Evolutionary conservation across 2,113 vertebrate species (phyloP).

Genomic region (Saccopteryx leptura): DNA sequence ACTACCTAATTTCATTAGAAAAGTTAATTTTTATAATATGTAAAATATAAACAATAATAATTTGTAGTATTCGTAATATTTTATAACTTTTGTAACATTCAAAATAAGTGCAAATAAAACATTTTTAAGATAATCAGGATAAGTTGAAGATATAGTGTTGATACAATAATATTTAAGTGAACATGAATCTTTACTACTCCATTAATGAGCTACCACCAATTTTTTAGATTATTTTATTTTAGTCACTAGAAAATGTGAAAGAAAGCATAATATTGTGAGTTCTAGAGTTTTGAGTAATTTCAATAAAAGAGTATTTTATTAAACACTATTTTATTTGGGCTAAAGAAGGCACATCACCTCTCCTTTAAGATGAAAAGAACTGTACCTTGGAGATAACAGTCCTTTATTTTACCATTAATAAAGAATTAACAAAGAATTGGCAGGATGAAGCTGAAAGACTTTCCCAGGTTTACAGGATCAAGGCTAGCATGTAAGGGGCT

Average conservation of each 20-base stretch:
- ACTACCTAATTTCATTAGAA: neutral
- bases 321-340: neutral
- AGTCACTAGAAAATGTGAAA: neutral
- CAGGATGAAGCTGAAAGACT: neutral
- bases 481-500: neutral
- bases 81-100: neutral
- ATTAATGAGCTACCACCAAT: neutral
- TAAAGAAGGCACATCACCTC: neutral
- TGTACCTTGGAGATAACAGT: neutral
- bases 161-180: neutral
- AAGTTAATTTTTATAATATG: slow-evolving; percentile 4
- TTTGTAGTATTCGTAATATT: too few relatives aligned
- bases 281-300: slow-evolving; percentile 24
- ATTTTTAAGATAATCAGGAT: neutral
- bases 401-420: neutral
- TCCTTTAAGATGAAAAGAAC: neutral
- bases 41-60: neutral
- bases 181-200: neutral
- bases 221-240: slow-evolving; percentile 19
- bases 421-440: slow-evolving; percentile 5
- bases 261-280: neutral
- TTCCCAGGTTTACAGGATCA: neutral
- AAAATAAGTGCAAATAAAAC: neutral
- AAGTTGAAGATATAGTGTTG: neutral
- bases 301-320: neutral